These are phyloP conservation scores for Pachyrhynchus sulphureomaculatus DNA, from an alignment of 1,140 invertebrate genomes.

Conservation along the genomic window DNA sequence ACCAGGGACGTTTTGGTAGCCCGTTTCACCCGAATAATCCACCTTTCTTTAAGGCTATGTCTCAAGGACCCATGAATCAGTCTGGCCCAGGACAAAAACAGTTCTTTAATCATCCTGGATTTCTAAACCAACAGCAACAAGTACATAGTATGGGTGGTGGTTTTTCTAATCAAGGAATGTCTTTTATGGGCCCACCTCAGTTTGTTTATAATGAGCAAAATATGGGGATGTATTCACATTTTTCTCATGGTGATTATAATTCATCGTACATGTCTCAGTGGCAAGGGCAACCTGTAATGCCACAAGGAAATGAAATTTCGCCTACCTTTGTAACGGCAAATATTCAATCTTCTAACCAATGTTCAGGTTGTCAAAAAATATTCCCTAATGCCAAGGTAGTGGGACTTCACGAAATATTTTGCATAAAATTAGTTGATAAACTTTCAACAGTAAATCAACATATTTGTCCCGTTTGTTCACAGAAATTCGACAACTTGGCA, in stretches of 20 bases:
- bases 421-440: background rate
- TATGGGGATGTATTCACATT: too few relatives aligned
- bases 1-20: background rate
- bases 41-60: too few relatives aligned
- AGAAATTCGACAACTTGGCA: background rate
- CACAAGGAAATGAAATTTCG: too few relatives aligned
- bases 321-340: background rate
- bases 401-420: conserved; percentile 1
- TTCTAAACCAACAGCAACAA: too few relatives aligned
- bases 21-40: background rate
- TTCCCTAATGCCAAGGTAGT: background rate
- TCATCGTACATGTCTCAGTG: background rate
- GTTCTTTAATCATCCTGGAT: too few relatives aligned
- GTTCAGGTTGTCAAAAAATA: background rate
- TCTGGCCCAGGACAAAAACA: too few relatives aligned
- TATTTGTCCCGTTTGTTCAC: background rate
- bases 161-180: background rate
- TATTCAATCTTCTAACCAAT: background rate
- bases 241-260: too few relatives aligned
- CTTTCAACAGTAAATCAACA: background rate
- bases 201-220: background rate
- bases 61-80: too few relatives aligned
- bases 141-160: too few relatives aligned
- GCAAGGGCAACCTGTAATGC: background rate
- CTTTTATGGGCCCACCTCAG: background rate